Evolutionary conservation across 2,888 invertebrate genomes (phyloP), one percentile per base, ranked within the genome.

Genomic region (Nomada ruficornis): DNA sequence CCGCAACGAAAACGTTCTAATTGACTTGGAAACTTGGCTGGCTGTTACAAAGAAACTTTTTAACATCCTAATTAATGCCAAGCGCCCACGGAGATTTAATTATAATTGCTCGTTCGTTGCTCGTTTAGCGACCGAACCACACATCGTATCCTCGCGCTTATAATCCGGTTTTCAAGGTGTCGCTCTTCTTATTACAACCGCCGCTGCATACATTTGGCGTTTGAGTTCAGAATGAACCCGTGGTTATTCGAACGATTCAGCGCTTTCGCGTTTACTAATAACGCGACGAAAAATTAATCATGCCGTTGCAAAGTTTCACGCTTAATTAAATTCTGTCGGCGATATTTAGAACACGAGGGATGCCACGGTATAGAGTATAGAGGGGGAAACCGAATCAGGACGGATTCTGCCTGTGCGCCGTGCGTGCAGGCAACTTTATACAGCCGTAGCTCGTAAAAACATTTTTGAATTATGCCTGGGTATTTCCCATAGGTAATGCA

Each of bases 271-370:
- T 18, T 18, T 2, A 36, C 15, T 50, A 47, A 68, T 63, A 64
- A 54, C 44, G 23, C 18, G 62, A 64, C 68, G 72, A 82, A 82
- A 84, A 83, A 80, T 83, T 74, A 73, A 83, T 77, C 72, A 69
- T 62, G 63, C 20, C 57, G 59, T n/a, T 23, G 80, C 44, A 64
- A 76, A 80, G 57, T 77, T 80, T 71, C 77, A 67, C 76, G 78
- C 59, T 85, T 87, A 87, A 87, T 87, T 87, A 85, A 87, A 87
- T 84, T 80, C 76, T 54, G 50, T 52, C 54, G 29, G 7, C 18
- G 69, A 60, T 15, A 52, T 20, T 1, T 18, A 20, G 3, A 29
- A 15, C 1, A 15, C 2, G 5, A 36, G 10, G 36, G 20, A 15
- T 55, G 50, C 2, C 23, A 3, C 11, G 64, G n/a, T 18, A n/a